phyloP scores from a whole-genome alignment of 1,140 invertebrate genomes.

The Apis dorsata region DNA sequence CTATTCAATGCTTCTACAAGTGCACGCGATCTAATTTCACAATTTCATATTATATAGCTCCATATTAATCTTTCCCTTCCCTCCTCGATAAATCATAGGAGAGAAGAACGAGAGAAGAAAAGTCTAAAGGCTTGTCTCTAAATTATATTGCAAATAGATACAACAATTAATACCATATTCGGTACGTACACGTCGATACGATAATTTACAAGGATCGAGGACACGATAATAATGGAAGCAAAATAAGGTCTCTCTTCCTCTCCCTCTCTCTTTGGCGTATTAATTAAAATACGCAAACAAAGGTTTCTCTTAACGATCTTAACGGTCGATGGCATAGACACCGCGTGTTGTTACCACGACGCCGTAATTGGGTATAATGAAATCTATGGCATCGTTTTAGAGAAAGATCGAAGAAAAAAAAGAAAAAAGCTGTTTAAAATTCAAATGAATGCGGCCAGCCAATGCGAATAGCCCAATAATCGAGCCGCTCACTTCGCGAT shows the following conservation, averaged over 20 bases:
- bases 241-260: not conserved
- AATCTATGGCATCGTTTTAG: constrained; percentile 28
- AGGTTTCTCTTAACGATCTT: not conserved
- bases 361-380: constrained; percentile 20
- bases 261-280: not conserved
- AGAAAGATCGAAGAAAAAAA: not conserved
- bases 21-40: constrained; percentile 35
- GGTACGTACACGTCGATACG: too few species aligned
- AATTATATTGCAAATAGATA: not conserved
- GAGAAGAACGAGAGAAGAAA: not conserved
- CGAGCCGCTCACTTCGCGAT: constrained; percentile 22
- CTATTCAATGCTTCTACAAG: not conserved
- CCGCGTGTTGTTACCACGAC: not conserved
- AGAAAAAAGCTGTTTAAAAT: constrained; percentile 26
- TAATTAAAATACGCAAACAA: constrained; percentile 32
- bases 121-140: not conserved
- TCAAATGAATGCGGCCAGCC: constrained; percentile 34
- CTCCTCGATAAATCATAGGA: not conserved
- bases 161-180: not conserved
- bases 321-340: not conserved
- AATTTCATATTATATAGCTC: constrained; percentile 17
- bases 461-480: constrained; percentile 30
- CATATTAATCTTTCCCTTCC: not conserved
- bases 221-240: not conserved
- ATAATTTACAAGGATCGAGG: not conserved